A percentile compares a stretch with the other conserved stretches of the same genome.
Conservation (phyloP, 1,140 invertebrate genomes). For the Anagrus nilaparvatae region DNA sequence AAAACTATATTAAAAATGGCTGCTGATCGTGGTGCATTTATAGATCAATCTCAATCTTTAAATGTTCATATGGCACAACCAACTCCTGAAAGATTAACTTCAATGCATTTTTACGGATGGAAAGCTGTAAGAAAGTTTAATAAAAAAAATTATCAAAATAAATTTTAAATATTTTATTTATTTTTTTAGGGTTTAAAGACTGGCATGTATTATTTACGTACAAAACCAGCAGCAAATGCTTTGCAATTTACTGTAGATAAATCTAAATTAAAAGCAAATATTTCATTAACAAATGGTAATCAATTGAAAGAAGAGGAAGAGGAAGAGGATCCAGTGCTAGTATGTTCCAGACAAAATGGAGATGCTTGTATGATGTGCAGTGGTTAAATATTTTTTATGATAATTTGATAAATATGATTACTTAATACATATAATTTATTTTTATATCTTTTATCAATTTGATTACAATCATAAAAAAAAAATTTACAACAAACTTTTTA, state of each 20-base stretch:
- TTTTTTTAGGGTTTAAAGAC: slow-evolving; percentile 81
- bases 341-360: slow-evolving; percentile 82
- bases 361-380: slow-evolving; percentile 82
- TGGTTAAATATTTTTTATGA: slow-evolving; percentile 36
- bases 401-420: background rate
- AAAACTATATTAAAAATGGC: slow-evolving; percentile 94
- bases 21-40: slow-evolving; percentile 93
- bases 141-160: slow-evolving; percentile 1
- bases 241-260: slow-evolving; percentile 99
- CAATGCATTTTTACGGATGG: slow-evolving; percentile 99
- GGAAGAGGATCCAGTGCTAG: slow-evolving; percentile 58
- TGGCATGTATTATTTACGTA: slow-evolving; percentile 97
- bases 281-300: slow-evolving; percentile 14
- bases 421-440: background rate
- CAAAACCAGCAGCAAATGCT: slow-evolving; percentile 90
- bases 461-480: background rate
- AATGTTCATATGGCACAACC: slow-evolving; percentile 95
- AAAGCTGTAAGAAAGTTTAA: slow-evolving; percentile 53
- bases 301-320: slow-evolving; percentile 26
- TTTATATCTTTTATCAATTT: background rate
- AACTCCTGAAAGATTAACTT: slow-evolving; percentile 86
- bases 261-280: slow-evolving; percentile 48
- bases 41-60: slow-evolving; percentile 97
- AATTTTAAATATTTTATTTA: slow-evolving; percentile 1
- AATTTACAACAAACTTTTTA: background rate